Evolutionary conservation across 2,888 invertebrate genomes (phyloP).

Genomic region (Lordiphosa andalusiaca): DNA sequence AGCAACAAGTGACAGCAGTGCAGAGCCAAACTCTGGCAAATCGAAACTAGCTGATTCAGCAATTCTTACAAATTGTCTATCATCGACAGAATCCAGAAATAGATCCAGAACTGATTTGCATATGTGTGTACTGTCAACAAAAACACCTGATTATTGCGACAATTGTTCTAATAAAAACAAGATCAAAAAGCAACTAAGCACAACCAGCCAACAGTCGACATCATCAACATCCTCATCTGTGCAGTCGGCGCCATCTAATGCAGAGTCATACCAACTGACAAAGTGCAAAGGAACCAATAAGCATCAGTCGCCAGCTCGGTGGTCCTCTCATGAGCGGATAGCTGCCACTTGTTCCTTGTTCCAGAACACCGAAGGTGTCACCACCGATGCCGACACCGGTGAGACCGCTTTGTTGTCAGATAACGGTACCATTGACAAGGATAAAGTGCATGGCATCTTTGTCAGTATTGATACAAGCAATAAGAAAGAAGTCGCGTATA

Average conservation of each 20-base stretch:
- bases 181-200: constrained; percentile 66
- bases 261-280: constrained; percentile 37
- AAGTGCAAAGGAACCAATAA: constrained; percentile 15
- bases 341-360: not conserved
- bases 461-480: too few relatives aligned
- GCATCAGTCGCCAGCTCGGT: constrained; percentile 44
- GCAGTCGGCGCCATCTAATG: constrained; percentile 60
- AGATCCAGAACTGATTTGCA: not conserved
- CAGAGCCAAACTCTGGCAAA: constrained; percentile 1
- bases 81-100: not conserved
- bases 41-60: not conserved
- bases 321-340: constrained; percentile 43
- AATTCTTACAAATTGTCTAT: not conserved
- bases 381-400: too few relatives aligned
- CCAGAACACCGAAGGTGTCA: too few relatives aligned
- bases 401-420: too few relatives aligned
- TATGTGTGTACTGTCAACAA: not conserved
- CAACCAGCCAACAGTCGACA: constrained; percentile 69
- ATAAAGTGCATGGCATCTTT: too few relatives aligned
- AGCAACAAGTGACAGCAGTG: constrained; percentile 20
- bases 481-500: too few relatives aligned
- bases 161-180: constrained; percentile 41
- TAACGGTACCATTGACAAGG: too few relatives aligned
- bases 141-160: not conserved
- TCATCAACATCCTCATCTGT: constrained; percentile 69